phyloP scores from a whole-genome alignment of 2,797 vertebrate species.

The Neoniphon sammara region DNA sequence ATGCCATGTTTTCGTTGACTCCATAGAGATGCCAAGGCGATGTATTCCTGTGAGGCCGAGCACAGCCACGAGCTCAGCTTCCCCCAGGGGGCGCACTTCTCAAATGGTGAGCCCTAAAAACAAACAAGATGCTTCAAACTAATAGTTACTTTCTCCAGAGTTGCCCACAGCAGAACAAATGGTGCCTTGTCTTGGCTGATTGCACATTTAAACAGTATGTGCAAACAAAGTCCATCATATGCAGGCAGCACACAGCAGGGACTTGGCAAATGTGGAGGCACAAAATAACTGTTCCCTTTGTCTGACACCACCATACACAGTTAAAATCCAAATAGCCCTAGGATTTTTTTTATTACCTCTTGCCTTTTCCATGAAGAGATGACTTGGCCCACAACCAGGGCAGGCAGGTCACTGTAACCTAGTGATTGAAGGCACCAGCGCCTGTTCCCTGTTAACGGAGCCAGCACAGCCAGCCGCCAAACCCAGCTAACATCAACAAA shows the following conservation, averaged over 20 bases:
- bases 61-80: constrained; percentile 97
- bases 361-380: constrained; percentile 54
- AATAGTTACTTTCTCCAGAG: not conserved
- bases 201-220: not conserved
- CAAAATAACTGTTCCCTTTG: constrained; percentile 24
- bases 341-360: constrained; percentile 52
- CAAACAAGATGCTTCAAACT: not conserved
- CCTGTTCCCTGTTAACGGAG: constrained; percentile 71
- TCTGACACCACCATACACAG: constrained; percentile 20
- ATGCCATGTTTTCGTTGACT: constrained; percentile 16
- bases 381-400: constrained; percentile 63
- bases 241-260: constrained; percentile 7
- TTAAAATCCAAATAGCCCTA: constrained; percentile 36
- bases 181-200: not conserved
- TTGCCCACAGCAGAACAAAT: not conserved
- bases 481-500: constrained; percentile 67
- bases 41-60: constrained; percentile 95
- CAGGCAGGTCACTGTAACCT: constrained; percentile 85
- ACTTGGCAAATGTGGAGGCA: constrained; percentile 34
- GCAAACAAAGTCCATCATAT: constrained; percentile 5
- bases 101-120: constrained; percentile 86
- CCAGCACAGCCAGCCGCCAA: constrained; percentile 62
- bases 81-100: constrained; percentile 93
- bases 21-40: constrained; percentile 92
- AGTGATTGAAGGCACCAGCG: constrained; percentile 71